Evolutionary conservation across 2,888 invertebrate genomes (phyloP).

Genomic region (Disparrhopalites patrizii): DNA sequence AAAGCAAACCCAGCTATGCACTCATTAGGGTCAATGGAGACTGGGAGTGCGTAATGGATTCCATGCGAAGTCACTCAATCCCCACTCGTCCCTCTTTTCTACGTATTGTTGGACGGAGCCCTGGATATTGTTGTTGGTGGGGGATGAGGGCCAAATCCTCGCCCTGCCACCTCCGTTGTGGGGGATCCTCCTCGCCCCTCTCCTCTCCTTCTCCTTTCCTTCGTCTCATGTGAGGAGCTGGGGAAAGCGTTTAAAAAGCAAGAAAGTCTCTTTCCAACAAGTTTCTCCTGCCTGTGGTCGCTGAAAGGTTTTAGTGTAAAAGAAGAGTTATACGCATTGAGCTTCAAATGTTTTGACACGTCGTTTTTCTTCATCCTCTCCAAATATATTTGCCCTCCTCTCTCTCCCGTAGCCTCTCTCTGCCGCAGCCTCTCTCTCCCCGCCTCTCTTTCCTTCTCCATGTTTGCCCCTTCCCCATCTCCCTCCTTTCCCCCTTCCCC

Average conservation of each 20-base stretch:
- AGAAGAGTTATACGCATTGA: slow-evolving; percentile 22
- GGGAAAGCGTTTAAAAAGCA: not conserved
- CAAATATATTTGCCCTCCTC: slow-evolving; percentile 19
- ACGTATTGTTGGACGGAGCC: no score
- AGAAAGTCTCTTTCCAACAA: no score
- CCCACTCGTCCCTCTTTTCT: no score
- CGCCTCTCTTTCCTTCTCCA: not conserved
- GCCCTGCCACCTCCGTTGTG: no score
- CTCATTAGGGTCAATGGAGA: not conserved
- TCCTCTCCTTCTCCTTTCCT: no score
- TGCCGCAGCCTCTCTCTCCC: not conserved
- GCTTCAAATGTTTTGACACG: slow-evolving; percentile 27
- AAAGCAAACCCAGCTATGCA: not conserved
- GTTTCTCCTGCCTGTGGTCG: no score
- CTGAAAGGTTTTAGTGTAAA: slow-evolving; percentile 25
- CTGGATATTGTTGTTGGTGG: no score
- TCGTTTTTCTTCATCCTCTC: slow-evolving; percentile 24
- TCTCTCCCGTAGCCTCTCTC: not conserved
- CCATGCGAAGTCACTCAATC: not conserved
- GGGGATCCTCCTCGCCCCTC: no score
- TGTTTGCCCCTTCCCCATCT: no score
- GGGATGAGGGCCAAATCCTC: no score
- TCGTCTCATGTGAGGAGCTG: not conserved
- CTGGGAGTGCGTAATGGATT: not conserved
- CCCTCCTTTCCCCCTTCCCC: not conserved